Evolutionary conservation across 2,888 invertebrate species (phyloP).

Genomic region (Ptychoptera contaminata): DNA sequence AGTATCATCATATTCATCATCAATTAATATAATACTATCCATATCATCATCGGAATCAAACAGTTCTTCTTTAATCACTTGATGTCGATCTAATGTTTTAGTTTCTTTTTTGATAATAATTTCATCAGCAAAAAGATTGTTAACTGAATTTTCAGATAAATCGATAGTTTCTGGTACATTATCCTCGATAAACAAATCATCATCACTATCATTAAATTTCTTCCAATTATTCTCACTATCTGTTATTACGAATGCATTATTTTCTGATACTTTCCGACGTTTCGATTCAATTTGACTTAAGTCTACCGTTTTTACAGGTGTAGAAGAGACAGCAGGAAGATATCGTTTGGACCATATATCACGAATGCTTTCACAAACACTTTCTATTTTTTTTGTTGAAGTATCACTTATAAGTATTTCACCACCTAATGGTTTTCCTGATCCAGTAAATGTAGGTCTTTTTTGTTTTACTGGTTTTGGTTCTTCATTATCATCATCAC

Average conservation of each 20-base stretch:
- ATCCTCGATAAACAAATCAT: conserved; percentile 20
- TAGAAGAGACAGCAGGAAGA: conserved; percentile 6
- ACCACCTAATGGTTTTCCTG: conserved; percentile 15
- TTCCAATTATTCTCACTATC: conserved; percentile 1
- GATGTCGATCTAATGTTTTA: conserved; percentile 17
- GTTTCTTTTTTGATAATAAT: conserved; percentile 9
- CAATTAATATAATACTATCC: conserved; percentile 24
- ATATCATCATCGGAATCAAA: conserved; percentile 16
- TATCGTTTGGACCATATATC: conserved; percentile 22
- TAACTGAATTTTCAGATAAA: conserved; percentile 2
- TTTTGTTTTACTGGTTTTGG: background rate
- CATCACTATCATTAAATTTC: conserved; percentile 23
- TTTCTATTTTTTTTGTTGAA: conserved; percentile 14
- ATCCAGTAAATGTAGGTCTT: conserved; percentile 10
- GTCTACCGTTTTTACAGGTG: background rate
- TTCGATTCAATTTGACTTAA: background rate
- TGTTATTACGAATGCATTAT: conserved; percentile 1
- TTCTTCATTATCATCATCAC: background rate
- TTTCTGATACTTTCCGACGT: conserved; percentile 9
- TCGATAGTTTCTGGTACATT: background rate
- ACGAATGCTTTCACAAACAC: conserved; percentile 13
- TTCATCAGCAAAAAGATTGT: background rate
- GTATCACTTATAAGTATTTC: background rate
- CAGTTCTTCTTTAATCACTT: conserved; percentile 24
- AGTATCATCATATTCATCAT: conserved; percentile 18